These are phyloP conservation scores for Monochamus saltuarius DNA, from an alignment of 1,140 invertebrate genomes.

Conservation along the genomic window DNA sequence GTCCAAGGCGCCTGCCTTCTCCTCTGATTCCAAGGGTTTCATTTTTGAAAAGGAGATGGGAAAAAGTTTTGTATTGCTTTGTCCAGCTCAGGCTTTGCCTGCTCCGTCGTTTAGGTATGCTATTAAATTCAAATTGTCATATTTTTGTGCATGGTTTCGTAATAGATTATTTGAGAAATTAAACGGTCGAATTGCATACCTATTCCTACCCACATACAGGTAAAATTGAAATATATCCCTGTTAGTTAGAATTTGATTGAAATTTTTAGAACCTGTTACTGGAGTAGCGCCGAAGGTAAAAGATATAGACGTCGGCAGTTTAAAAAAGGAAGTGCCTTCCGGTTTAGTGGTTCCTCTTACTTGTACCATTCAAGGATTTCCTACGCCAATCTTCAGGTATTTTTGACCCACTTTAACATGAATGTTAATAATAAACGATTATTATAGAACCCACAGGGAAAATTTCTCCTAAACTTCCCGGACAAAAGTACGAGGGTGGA, in stretches of 20 bases:
- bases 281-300: conserved; percentile 27
- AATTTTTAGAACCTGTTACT: conserved; percentile 22
- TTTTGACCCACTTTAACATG: too few relatives aligned
- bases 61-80: conserved; percentile 57
- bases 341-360: conserved; percentile 31
- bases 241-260: too few relatives aligned
- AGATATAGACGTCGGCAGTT: conserved; percentile 25
- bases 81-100: conserved; percentile 62
- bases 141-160: neutral
- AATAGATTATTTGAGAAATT: neutral
- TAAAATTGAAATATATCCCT: neutral
- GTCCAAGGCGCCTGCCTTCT: conserved; percentile 68
- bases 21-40: conserved; percentile 57
- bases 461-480: conserved; percentile 64
- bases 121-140: neutral
- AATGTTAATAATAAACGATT: conserved; percentile 5
- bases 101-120: conserved; percentile 57
- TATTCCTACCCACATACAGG: neutral
- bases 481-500: conserved; percentile 61
- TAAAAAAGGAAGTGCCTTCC: conserved; percentile 17
- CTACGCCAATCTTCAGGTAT: conserved; percentile 65
- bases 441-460: conserved; percentile 67
- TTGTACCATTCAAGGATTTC: conserved; percentile 57
- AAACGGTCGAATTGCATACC: neutral
- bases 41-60: conserved; percentile 55